phyloP scores from a whole-genome alignment of 2,797 vertebrate genomes.

The Dromococcyx pavoninus region DNA sequence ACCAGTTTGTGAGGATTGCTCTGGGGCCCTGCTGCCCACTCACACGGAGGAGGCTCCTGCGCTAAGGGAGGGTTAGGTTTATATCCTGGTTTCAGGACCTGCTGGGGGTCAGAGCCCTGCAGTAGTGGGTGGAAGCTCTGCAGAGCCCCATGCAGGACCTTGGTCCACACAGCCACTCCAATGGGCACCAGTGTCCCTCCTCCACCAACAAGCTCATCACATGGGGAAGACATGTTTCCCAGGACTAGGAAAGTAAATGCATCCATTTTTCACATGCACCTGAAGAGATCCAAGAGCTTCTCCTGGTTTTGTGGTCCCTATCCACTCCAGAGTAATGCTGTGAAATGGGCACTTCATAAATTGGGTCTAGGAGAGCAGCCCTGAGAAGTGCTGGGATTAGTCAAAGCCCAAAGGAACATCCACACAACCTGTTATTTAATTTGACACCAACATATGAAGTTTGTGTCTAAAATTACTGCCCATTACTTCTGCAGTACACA shows the following conservation, averaged over 20 bases:
- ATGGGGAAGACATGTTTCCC: neutral
- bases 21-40: rapidly evolving
- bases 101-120: neutral
- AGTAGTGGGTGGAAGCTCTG: too few species aligned
- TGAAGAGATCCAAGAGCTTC: rapidly evolving
- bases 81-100: neutral
- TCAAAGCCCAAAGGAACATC: neutral
- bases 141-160: too few species aligned
- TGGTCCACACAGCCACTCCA: too few species aligned
- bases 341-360: neutral
- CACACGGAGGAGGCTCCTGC: too few species aligned
- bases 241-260: too few species aligned
- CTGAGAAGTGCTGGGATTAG: neutral
- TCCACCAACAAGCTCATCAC: neutral
- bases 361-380: neutral
- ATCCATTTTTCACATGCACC: rapidly evolving
- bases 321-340: neutral
- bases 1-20: too few species aligned
- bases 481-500: neutral
- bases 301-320: too few species aligned
- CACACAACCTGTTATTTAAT: neutral
- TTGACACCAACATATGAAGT: neutral
- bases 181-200: neutral
- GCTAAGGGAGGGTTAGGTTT: neutral
- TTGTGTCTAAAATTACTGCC: neutral